Evolutionary conservation across 2,888 invertebrate genomes (phyloP).

Genomic region (Epinotia demarniana): DNA sequence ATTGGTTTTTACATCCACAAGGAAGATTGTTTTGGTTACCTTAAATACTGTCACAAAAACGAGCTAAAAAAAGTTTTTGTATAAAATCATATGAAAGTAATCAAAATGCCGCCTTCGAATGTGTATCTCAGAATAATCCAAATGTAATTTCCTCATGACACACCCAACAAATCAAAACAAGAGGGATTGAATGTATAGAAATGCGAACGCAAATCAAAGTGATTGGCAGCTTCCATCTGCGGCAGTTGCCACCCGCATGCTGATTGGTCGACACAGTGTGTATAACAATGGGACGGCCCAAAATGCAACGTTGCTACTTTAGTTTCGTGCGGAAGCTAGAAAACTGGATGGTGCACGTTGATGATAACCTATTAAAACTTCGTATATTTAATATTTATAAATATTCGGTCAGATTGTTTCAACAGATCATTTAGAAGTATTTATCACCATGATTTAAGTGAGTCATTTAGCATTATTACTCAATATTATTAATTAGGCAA

Average conservation of each 20-base stretch:
- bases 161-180: slow-evolving; percentile 14
- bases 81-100: too few relatives aligned
- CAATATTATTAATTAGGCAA: too few relatives aligned
- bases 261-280: slow-evolving; percentile 34
- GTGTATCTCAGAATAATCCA: not conserved
- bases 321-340: not conserved
- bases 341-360: slow-evolving; percentile 12
- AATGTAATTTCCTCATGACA: not conserved
- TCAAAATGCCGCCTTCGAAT: too few relatives aligned
- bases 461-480: not conserved
- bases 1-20: too few relatives aligned
- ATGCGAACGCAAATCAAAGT: slow-evolving; percentile 33
- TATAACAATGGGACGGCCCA: slow-evolving; percentile 32
- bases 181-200: slow-evolving; percentile 29
- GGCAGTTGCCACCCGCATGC: slow-evolving; percentile 35
- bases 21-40: too few relatives aligned
- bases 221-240: slow-evolving; percentile 37
- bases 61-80: too few relatives aligned
- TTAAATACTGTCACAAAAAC: too few relatives aligned
- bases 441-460: too few relatives aligned
- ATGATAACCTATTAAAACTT: too few relatives aligned
- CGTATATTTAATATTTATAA: too few relatives aligned
- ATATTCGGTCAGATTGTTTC: too few relatives aligned
- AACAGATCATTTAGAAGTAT: too few relatives aligned
- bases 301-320: slow-evolving; percentile 40